Base-by-base conservation (phyloP, 1,140 invertebrate genomes). In the Calosoma granatense region DNA sequence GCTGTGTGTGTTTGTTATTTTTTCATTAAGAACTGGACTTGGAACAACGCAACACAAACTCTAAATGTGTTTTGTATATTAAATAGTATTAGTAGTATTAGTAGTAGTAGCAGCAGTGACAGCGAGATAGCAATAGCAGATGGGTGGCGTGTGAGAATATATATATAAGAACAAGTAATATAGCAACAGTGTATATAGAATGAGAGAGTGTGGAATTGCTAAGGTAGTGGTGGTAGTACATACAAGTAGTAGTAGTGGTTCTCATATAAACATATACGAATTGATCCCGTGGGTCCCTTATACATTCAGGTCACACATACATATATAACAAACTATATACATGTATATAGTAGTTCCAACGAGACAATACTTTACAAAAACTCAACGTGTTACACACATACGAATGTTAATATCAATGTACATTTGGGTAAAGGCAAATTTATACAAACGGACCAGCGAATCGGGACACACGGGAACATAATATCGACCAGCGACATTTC, bases 51-150 rank as follows among this genome's bases (percentile, higher is more conserved):
- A 47, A 47, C 41, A 47, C 41, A 47, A 12, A 47, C 6, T 47
- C 41, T 47, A 47, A 47, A 47, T 47, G 17, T 47, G 41, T 9
- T 47, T 47, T 36, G n/a, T n/a, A 36, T 36, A 36, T n/a, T 36
- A 36, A 36, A 36, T 36, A 36, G n/a, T 36, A 36, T 9, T 36
- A 36, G n/a, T 36, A n/a, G 6, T 36, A 6, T 36, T 9, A 36
- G 6, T 9, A 36, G 26, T 36, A 36, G 26, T n/a, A 36, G 26
- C 26, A 36, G 26, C 26, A 36, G 26, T 36, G 26, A n/a, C 26
- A n/a, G 26, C 26, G 26, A n/a, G n/a, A 36, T 36, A 36, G 26
- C 26, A 36, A n/a, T n/a, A n/a, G n/a, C n/a, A n/a, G n/a, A n/a
- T n/a, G n/a, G n/a, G n/a, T n/a, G n/a, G n/a, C n/a, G n/a, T n/a